Percentiles rank a stretch among this genome's conserved stretches.
phyloP scores from a whole-genome alignment of 2,888 invertebrate genomes.

The Hypomecis atomaria region DNA sequence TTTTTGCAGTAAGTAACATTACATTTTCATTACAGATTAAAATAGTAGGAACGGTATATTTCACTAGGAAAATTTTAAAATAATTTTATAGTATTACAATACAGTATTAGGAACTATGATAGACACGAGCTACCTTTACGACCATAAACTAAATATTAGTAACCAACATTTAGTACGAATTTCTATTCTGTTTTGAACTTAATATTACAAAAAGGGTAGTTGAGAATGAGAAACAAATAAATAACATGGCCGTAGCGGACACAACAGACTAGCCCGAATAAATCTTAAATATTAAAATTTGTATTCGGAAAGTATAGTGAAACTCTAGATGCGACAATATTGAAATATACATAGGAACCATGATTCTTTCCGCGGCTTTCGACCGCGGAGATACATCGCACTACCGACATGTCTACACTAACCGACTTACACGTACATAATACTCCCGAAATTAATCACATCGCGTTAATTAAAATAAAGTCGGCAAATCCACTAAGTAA shows the following conservation, averaged over 20 bases:
- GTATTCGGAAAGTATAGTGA: slow-evolving; percentile 85
- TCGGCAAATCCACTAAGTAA: slow-evolving; percentile 1
- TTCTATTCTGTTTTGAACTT: slow-evolving; percentile 64
- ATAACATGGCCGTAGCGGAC: slow-evolving; percentile 80
- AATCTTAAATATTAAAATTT: slow-evolving; percentile 85
- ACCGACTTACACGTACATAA: slow-evolving; percentile 63
- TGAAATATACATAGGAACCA: slow-evolving; percentile 86
- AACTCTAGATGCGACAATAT: slow-evolving; percentile 85
- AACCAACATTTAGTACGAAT: slow-evolving; percentile 71
- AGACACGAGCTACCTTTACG: slow-evolving; percentile 81
- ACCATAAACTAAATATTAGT: slow-evolving; percentile 76
- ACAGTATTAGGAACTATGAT: slow-evolving; percentile 85
- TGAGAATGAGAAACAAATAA: slow-evolving; percentile 65
- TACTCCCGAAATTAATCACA: slow-evolving; percentile 59
- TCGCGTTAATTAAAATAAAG: slow-evolving; percentile 11
- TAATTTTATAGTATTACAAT: slow-evolving; percentile 80
- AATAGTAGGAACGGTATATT: slow-evolving; percentile 84
- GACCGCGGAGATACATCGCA: slow-evolving; percentile 81
- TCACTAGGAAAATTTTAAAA: slow-evolving; percentile 83
- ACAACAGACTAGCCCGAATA: slow-evolving; percentile 84
- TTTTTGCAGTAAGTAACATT: slow-evolving; percentile 59
- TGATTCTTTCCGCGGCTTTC: slow-evolving; percentile 81
- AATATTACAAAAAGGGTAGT: slow-evolving; percentile 67
- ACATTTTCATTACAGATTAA: slow-evolving; percentile 76
- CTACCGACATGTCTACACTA: slow-evolving; percentile 79